Evolutionary conservation across 2,113 vertebrate genomes (phyloP), one percentile per base, ranked within the genome.

Genomic region (Elephantulus edwardii): DNA sequence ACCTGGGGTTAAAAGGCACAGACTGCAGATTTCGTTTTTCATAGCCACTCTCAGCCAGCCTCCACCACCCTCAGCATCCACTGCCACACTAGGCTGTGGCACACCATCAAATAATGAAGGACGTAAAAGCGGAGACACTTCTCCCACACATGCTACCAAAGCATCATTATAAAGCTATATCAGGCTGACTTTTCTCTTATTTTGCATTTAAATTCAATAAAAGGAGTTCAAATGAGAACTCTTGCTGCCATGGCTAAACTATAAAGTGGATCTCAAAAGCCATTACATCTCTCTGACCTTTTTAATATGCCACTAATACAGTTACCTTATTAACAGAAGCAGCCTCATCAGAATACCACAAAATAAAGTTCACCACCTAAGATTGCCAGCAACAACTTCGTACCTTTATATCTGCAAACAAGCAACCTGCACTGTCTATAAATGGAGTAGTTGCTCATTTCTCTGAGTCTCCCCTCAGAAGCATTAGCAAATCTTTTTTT

Each of bases 251-350:
- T 38, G 24, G 40, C 50, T 38, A 78, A 83, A 92, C 46, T 42
- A 62, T 38, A 89, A 75, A n/a, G 62, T n/a, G 35, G 83, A 68
- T 64, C 4, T 60, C 48, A 89, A 91, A 91, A 72, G 28, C 30
- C 70, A 93, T 16, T 76, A 71, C 60, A 38, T 85, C 62, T 88
- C 56, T 46, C 54, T 85, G 91, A 50, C 42, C 85, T 79, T 83
- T 93, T 26, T 30, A 70, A 62, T 54, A 11, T n/a, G 28, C 66
- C 66, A 75, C 46, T 90, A 76, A 54, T 75, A 83, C 52, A 50
- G 16, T 52, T 52, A 83, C 35, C 44, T 82, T 64, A 40, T 72
- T 46, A 91, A 90, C 13, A 81, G 46, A 83, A 75, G 52, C 26
- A 80, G 42, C 38, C 42, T 72, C 16, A 30, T 66, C 71, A 56